Evolutionary conservation across 2,888 invertebrate species (phyloP), one percentile per base, ranked within the genome.

Genomic region (Callimorpha dominula): DNA sequence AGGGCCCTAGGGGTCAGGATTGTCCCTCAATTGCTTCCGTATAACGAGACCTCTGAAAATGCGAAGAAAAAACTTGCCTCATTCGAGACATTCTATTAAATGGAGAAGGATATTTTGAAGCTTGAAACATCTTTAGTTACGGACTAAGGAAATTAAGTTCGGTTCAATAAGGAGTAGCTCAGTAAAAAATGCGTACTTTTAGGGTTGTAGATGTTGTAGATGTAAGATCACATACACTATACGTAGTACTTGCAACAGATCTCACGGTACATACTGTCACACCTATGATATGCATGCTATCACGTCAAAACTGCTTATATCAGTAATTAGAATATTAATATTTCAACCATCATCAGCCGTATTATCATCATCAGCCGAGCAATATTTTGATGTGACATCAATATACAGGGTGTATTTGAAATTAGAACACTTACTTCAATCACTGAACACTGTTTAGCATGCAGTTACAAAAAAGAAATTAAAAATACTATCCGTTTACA

Each of bases 11-110:
- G 79, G 80, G 74, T 74, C 76, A 77, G 79, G 79, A 78, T 81
- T 81, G 76, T 82, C 81, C 79, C 72, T 78, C 83, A 87, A 89
- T 84, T 69, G 84, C 78, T 62, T 75, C 70, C 76, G 68, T 82
- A 87, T 87, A 89, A 89, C 85, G 85, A 86, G 75, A 64, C 81
- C 77, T 80, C 82, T 75, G 73, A 74, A 84, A 81, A 76, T 75
- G 73, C 75, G 77, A 85, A 82, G 75, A 80, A 73, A 65, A 85
- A 85, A 81, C 84, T 85, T 83, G 81, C 80, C 77, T 77, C 74
- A 84, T 85, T 83, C 78, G 83, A 85, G 78, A 77, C 67, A 78
- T 80, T 81, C 82, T 85, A 81, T 85, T 87, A 81, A 83, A 85
- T 75, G 66, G 81, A 78, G 79, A 82, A 75, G 81, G 82, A 83